Evolutionary conservation across 2,113 vertebrate genomes (phyloP).

Genomic region (Osmerus mordax): DNA sequence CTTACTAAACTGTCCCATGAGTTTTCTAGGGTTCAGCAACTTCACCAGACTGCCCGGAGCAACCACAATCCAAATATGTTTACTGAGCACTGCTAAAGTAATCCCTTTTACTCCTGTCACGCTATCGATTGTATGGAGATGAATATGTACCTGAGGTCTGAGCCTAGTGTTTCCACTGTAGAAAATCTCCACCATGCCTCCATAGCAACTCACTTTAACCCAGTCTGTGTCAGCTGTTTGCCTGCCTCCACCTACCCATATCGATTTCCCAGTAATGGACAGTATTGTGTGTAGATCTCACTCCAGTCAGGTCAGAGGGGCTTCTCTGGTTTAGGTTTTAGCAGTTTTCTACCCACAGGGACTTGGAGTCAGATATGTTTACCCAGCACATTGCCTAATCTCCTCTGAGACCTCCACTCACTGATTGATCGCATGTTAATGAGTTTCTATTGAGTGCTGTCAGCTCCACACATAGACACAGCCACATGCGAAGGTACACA

Average conservation of each 20-base stretch:
- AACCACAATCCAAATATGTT: slow-evolving; percentile 8
- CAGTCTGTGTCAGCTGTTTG: slow-evolving; percentile 27
- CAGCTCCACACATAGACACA: slow-evolving; percentile 21
- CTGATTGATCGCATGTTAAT: slow-evolving; percentile 53
- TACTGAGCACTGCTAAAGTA: slow-evolving; percentile 3
- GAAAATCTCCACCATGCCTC: slow-evolving; percentile 12
- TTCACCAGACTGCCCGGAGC: not conserved
- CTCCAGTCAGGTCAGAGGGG: no score
- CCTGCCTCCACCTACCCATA: slow-evolving; percentile 39
- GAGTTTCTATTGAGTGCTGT: slow-evolving; percentile 32
- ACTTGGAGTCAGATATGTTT: slow-evolving; percentile 56
- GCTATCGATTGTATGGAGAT: not conserved
- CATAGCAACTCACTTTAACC: slow-evolving; percentile 20
- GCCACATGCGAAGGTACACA: not conserved
- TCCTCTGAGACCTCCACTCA: slow-evolving; percentile 24
- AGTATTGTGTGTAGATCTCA: no score
- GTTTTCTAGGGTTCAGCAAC: not conserved
- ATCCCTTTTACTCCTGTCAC: not conserved
- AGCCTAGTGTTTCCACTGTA: not conserved
- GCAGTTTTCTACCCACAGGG: slow-evolving; percentile 36
- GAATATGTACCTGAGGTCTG: not conserved
- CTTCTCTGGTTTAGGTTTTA: no score
- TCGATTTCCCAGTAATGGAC: slow-evolving; percentile 55
- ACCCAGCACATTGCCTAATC: slow-evolving; percentile 34
- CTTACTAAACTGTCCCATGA: no score